A percentile compares a stretch with the other conserved stretches of the same genome.
Evolutionary conservation across 2,113 vertebrate genomes (phyloP).

Genomic region (Pterocles burchelli): DNA sequence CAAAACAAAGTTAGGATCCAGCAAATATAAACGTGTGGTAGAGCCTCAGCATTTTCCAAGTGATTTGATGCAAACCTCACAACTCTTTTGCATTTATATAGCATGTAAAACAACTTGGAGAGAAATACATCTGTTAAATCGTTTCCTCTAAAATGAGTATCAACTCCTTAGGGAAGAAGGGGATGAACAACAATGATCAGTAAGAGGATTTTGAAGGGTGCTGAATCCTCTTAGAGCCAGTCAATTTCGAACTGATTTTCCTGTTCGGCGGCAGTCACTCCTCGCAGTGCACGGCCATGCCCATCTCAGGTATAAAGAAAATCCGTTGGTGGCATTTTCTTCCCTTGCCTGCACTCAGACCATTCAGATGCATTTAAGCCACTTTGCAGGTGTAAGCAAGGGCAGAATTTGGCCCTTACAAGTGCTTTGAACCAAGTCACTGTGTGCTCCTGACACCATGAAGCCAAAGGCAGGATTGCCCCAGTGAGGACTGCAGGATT

Average conservation of each 20-base stretch:
- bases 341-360: background rate
- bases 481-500: background rate
- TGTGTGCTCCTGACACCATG: background rate
- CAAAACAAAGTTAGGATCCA: background rate
- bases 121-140: background rate
- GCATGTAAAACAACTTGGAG: background rate
- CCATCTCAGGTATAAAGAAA: background rate
- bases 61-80: background rate
- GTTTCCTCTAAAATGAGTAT: constrained; percentile 13
- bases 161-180: background rate
- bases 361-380: background rate
- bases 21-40: background rate
- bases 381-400: background rate
- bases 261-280: background rate
- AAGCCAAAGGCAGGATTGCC: background rate
- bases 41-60: background rate
- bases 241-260: background rate
- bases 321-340: background rate
- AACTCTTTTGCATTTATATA: background rate
- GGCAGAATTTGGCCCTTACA: background rate
- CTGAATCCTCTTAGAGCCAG: background rate
- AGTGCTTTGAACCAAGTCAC: background rate
- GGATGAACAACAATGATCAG: background rate
- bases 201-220: background rate
- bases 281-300: background rate